phyloP scores from a whole-genome alignment of 1,140 invertebrate genomes.

The Platorchestia sp. region DNA sequence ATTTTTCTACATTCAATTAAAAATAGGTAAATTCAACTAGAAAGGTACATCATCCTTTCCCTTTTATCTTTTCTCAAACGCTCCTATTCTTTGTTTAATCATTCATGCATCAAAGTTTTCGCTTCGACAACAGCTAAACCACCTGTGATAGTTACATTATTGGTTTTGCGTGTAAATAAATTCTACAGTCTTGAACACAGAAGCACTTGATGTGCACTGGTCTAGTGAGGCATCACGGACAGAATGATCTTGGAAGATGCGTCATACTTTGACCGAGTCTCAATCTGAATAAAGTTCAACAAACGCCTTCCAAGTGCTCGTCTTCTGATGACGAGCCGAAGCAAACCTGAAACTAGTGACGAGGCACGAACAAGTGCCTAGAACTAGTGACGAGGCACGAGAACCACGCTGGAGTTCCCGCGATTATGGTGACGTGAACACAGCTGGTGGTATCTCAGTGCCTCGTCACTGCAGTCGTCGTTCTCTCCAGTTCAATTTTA shows the following conservation, averaged over 20 bases:
- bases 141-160: too few relatives aligned
- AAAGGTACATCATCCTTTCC: not conserved
- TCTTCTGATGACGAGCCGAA: too few relatives aligned
- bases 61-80: not conserved
- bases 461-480: conserved; percentile 68
- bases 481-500: not conserved
- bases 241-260: not conserved
- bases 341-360: too few relatives aligned
- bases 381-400: conserved; percentile 6
- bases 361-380: too few relatives aligned
- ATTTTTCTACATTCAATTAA: not conserved
- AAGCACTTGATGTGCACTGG: too few relatives aligned
- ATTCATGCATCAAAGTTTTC: not conserved
- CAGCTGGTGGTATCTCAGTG: conserved; percentile 99
- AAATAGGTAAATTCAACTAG: not conserved
- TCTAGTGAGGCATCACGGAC: not conserved
- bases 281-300: too few relatives aligned
- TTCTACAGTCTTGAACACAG: not conserved
- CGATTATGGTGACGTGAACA: conserved; percentile 85
- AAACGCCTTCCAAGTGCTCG: too few relatives aligned
- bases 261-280: not conserved
- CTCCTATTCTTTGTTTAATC: not conserved
- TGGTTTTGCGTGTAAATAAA: too few relatives aligned
- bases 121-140: not conserved
- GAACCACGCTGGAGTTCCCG: conserved; percentile 54